Base-by-base conservation (phyloP, 2,113 vertebrate species). In the Callaeas wilsoni region DNA sequence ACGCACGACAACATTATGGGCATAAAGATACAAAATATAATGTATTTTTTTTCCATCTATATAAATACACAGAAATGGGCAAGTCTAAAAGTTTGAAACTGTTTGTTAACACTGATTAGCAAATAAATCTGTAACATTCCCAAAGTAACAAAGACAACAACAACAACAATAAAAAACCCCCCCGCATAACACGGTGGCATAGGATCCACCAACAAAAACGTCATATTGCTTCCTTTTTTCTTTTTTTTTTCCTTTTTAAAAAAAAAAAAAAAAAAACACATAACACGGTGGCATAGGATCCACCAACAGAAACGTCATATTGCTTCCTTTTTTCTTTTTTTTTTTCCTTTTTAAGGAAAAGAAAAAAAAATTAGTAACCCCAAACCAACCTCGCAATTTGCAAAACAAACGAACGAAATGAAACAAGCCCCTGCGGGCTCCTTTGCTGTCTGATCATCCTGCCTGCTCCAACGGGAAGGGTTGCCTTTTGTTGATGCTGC, bases 1-100 rank as follows among this genome's bases (percentile, higher is more conserved):
- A 97, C 87, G 53, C 91, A 85, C 62, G 16, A 97, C 92, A 56
- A 95, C 94, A 89, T 89, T 94, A 97, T 57, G 97, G 97, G 97
- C 97, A 97, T 87, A 77, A 97, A 86, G 97, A 98, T 98, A 98
- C 97, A 98, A 98, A 98, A 98, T 96, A 98, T 94, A 98, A 98
- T 91, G 83, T 89, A 46, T 78, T 97, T 98, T 95, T 98, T 98
- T 98, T 98, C 97, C 97, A 98, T 98, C 98, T 98, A 97, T 98
- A 98, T 98, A 98, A 98, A 98, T 98, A 98, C 97, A 98, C 91
- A 97, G 94, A 96, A 88, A 39, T 22, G 41, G 85, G 93, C 73
- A 2, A 95, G 92, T 62, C 83, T 93, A 90, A 91, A 86, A 55
- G 79, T 79, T 94, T 93, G 64, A 52, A 85, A 81, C 84, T 57